These are phyloP conservation scores for Limnodromus scolopaceus DNA, from an alignment of 2,797 vertebrate species.

Conservation along the genomic window DNA sequence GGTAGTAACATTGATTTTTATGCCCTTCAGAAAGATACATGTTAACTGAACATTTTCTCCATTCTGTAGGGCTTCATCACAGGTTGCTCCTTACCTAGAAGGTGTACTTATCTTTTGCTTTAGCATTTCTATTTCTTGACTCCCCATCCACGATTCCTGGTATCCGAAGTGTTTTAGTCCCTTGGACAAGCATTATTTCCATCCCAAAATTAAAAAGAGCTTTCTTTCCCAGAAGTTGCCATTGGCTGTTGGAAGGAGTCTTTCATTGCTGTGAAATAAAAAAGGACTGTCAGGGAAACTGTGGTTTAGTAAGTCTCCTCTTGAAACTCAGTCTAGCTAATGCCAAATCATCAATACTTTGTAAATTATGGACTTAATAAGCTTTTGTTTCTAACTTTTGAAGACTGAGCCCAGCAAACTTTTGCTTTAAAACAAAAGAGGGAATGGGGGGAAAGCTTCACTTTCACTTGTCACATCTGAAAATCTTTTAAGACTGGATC, in stretches of 20 bases:
- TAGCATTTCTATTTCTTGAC: neutral
- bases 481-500: neutral
- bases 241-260: neutral
- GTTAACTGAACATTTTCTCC: neutral
- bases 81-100: neutral
- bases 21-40: neutral
- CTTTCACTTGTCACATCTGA: neutral
- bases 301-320: neutral
- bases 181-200: neutral
- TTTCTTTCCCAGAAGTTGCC: neutral
- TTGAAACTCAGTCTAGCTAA: neutral
- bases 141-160: neutral
- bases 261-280: neutral
- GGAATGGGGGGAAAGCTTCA: rapidly evolving
- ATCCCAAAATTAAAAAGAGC: neutral
- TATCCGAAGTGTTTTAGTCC: neutral
- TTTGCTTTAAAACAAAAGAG: neutral
- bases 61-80: neutral
- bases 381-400: neutral
- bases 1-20: neutral
- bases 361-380: neutral
- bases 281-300: neutral
- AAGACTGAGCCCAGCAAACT: neutral
- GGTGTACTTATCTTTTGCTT: neutral
- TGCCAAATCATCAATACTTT: neutral